Conservation (phyloP, 2,888 invertebrate species). For the Drosophila fulvimacula region DNA sequence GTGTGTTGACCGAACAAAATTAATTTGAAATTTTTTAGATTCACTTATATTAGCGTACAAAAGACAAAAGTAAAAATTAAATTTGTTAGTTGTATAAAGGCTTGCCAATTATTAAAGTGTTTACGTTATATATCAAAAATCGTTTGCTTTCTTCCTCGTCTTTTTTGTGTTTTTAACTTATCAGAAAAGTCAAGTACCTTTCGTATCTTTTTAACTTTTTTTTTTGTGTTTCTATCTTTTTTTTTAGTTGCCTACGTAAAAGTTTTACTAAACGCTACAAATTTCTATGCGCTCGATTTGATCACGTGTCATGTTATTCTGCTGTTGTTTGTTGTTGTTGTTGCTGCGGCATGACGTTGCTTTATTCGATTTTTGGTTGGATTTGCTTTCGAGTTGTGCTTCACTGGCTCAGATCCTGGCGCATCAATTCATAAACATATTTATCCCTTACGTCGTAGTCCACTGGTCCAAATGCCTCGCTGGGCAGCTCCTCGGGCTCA, state of each 20-base stretch:
- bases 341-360: slow-evolving; percentile 37
- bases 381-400: slow-evolving; percentile 30
- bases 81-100: slow-evolving; percentile 58
- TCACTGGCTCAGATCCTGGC: slow-evolving; percentile 81
- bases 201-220: background rate
- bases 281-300: slow-evolving; percentile 67
- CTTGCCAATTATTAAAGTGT: slow-evolving; percentile 57
- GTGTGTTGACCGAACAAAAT: slow-evolving; percentile 50
- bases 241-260: slow-evolving; percentile 34
- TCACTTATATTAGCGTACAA: slow-evolving; percentile 45
- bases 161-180: slow-evolving; percentile 15
- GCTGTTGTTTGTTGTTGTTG: slow-evolving; percentile 39
- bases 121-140: slow-evolving; percentile 39
- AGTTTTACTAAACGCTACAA: slow-evolving; percentile 61
- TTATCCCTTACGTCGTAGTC: slow-evolving; percentile 83
- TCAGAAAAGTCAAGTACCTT: slow-evolving; percentile 30
- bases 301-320: slow-evolving; percentile 68
- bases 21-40: slow-evolving; percentile 17
- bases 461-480: slow-evolving; percentile 79
- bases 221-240: background rate
- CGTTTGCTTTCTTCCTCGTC: slow-evolving; percentile 12
- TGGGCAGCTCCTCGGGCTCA: slow-evolving; percentile 78
- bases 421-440: slow-evolving; percentile 83
- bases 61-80: slow-evolving; percentile 31
- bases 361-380: slow-evolving; percentile 49